A percentile compares a stretch with the other conserved stretches of the same genome.
Conservation (phyloP, 2,797 vertebrate genomes). For the Enteromius trimaculatus region DNA sequence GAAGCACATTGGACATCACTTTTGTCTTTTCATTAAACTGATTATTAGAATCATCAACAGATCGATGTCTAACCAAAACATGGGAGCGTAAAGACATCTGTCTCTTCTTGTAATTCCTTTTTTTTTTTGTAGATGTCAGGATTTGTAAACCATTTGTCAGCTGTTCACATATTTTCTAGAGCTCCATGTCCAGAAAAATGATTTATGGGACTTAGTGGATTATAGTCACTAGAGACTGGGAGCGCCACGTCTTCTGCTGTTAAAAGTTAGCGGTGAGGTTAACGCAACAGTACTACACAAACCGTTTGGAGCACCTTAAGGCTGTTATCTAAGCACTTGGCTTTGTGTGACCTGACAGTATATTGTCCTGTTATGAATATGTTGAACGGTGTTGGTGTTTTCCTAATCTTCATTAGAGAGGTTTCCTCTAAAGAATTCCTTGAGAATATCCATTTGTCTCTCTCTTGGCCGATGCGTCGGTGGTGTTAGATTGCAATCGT, state of each 20-base stretch:
- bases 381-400: constrained; percentile 25
- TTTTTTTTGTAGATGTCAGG: constrained; percentile 19
- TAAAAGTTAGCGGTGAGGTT: constrained; percentile 12
- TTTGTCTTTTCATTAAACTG: background rate
- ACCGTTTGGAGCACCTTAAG: background rate
- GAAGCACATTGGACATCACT: background rate
- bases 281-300: background rate
- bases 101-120: constrained; percentile 6
- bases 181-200: constrained; percentile 25
- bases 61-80: background rate
- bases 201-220: constrained; percentile 19
- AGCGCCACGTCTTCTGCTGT: constrained; percentile 28
- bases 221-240: constrained; percentile 15
- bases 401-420: constrained; percentile 34
- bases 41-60: background rate
- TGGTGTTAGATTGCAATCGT: constrained; percentile 21
- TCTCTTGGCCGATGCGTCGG: constrained; percentile 7
- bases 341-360: constrained; percentile 22
- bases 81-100: background rate
- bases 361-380: constrained; percentile 33
- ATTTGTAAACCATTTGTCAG: constrained; percentile 30
- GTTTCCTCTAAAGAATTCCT: constrained; percentile 13
- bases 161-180: constrained; percentile 29
- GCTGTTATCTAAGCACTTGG: constrained; percentile 26
- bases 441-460: constrained; percentile 32